Base-by-base conservation (phyloP, 2,113 vertebrate genomes). In the Trematomus loennbergii region DNA sequence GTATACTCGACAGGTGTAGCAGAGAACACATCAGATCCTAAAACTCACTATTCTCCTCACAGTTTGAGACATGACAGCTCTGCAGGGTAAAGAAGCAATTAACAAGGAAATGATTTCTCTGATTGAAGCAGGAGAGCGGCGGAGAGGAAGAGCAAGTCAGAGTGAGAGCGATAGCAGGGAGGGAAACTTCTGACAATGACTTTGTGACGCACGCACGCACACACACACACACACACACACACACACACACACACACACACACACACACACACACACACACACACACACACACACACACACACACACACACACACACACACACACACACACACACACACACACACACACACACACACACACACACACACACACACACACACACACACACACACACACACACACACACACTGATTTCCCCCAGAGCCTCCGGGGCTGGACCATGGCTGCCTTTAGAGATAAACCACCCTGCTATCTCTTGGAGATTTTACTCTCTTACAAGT, bases 381-480 rank as follows among this genome's bases (percentile, higher is more conserved):
- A n/a, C n/a, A n/a, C n/a, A n/a, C n/a, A n/a, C n/a, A n/a, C 25
- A 25, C 25, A 25, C 25, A 25, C 29, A 29, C 29, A 29, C 49
- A 59, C 58, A 6, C 45, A 36, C 57, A 76, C 64, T 62, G 85
- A 90, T 82, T 90, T 81, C 45, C 60, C 63, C 55, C 61, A 70
- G 64, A 81, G 87, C 81, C 72, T 87, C 22, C 0, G 0, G 86
- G 81, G 69, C 77, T 75, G 57, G 77, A 82, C 86, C 67, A 65
- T 29, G 33, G 72, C 84, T 89, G 84, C 69, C 48, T 79, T 81
- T 72, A 79, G 45, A 89, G 90, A 92, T 92, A 90, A 91, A 89
- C 69, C 65, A 3, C 43, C 9, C 22, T 22, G 63, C 71, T 86
- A 87, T 91, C 89, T 72, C 57, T 52, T 11, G 12, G 9, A 91